Conservation (phyloP, 2,113 vertebrate species). For the Microtus montanus region DNA sequence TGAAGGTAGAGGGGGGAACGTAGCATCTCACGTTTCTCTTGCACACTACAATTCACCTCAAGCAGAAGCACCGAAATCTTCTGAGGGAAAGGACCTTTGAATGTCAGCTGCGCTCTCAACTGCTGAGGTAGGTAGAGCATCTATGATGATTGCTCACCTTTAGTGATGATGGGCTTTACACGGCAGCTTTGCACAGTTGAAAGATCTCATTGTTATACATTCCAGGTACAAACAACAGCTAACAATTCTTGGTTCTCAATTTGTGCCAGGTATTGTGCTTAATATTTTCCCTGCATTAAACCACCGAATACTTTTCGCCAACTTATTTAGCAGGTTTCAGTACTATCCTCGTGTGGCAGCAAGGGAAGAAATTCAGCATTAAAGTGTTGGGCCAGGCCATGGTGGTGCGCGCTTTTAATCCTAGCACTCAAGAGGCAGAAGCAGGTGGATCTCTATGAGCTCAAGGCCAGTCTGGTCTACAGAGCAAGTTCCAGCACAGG, state of each 20-base stretch:
- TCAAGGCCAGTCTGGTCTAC: too few relatives aligned
- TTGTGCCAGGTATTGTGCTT: neutral
- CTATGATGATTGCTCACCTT: neutral
- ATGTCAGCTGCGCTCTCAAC: neutral
- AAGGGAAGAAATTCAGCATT: slow-evolving; percentile 8
- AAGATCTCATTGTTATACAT: neutral
- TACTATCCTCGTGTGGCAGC: neutral
- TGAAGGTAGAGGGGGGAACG: neutral
- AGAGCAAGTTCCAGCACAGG: too few relatives aligned
- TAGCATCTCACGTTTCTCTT: neutral
- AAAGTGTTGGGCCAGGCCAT: neutral
- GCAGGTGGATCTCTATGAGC: too few relatives aligned
- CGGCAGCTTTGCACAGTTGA: neutral
- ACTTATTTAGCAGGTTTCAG: slow-evolving; percentile 13
- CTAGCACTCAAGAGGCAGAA: too few relatives aligned
- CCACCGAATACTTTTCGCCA: slow-evolving; percentile 38
- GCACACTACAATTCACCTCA: neutral
- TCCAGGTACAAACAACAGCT: slow-evolving; percentile 37
- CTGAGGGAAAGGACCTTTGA: neutral
- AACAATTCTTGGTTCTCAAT: neutral
- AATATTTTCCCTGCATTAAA: slow-evolving; percentile 62
- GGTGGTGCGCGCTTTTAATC: rapidly evolving
- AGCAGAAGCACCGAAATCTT: neutral
- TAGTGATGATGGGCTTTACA: neutral
- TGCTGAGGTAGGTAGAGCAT: neutral